Conservation (phyloP, 2,888 invertebrate species). For the Busseola fusca region DNA sequence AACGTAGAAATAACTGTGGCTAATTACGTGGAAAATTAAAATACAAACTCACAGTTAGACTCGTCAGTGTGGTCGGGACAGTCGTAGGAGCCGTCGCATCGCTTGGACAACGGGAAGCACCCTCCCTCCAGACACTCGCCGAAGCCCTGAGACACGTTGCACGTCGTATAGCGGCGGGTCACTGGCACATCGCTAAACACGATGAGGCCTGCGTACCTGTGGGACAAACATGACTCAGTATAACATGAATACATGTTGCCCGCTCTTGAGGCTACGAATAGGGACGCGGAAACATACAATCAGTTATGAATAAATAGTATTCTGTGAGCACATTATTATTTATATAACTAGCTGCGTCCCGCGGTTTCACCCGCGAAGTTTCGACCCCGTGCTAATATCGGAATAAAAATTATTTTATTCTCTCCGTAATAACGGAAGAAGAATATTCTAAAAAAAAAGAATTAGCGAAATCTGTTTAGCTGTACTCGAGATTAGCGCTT, state of each 20-base stretch:
- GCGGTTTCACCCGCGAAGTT: no score
- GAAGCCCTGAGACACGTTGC: conserved; percentile 92
- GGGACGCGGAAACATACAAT: neutral
- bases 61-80: conserved; percentile 97
- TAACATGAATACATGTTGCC: no score
- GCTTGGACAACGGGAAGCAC: conserved; percentile 93
- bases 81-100: conserved; percentile 94
- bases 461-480: no score
- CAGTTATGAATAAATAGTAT: neutral
- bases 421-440: no score
- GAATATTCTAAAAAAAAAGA: no score
- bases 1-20: neutral
- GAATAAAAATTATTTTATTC: no score
- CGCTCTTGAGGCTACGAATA: neutral
- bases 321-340: neutral
- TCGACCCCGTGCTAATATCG: no score
- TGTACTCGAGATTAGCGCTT: no score
- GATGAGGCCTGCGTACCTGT: conserved; percentile 92
- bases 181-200: conserved; percentile 97
- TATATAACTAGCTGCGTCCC: no score
- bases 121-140: conserved; percentile 94
- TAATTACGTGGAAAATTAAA: neutral
- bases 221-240: neutral
- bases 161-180: conserved; percentile 90
- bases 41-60: conserved; percentile 88